phyloP scores from a whole-genome alignment of 2,113 vertebrate species.

The Epinephelus fuscoguttatus region DNA sequence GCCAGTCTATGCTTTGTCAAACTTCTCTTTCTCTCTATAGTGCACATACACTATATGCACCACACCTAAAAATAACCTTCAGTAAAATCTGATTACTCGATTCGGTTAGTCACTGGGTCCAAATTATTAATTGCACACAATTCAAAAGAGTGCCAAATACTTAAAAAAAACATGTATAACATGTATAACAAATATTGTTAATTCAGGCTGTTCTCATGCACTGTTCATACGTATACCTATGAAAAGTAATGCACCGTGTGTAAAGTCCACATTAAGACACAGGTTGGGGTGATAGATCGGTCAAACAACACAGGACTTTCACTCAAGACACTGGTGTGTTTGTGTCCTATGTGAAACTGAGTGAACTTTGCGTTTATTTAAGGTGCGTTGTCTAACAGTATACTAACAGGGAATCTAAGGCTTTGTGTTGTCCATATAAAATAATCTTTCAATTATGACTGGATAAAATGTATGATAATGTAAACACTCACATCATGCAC shows the following conservation, averaged over 20 bases:
- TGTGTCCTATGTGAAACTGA: too few species aligned
- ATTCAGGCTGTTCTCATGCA: too few species aligned
- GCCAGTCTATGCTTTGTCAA: constrained; percentile 3
- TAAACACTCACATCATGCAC: too few species aligned
- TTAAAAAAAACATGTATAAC: neutral
- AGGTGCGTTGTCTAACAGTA: too few species aligned
- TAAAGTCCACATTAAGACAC: too few species aligned
- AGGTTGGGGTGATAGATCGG: too few species aligned
- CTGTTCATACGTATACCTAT: too few species aligned
- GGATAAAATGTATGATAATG: neutral
- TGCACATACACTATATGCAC: neutral
- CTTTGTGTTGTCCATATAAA: neutral
- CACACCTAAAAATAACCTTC: neutral
- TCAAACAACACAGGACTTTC: too few species aligned
- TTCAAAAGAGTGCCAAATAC: neutral
- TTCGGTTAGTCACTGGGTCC: neutral
- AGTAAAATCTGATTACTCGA: neutral
- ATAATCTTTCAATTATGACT: neutral
- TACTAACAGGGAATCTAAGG: neutral
- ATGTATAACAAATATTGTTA: neutral
- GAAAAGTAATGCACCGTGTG: too few species aligned
- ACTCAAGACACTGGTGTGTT: too few species aligned
- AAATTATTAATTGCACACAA: neutral
- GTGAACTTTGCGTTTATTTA: too few species aligned
- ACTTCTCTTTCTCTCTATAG: too few species aligned